Conservation (phyloP, 37 sponge, comb jelly and placozoan genomes). For the Geodia barretti region DNA sequence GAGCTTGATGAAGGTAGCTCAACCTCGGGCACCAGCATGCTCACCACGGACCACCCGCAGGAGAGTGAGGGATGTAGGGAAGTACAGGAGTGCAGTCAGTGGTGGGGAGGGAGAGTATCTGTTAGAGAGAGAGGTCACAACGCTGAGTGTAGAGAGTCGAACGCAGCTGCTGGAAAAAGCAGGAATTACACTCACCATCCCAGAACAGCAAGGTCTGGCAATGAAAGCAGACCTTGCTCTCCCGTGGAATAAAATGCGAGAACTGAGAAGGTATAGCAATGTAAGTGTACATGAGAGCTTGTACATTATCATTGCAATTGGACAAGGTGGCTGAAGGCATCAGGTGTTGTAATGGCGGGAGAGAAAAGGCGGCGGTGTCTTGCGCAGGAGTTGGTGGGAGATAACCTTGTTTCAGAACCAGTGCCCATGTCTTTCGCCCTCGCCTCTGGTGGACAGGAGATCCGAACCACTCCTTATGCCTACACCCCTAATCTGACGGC, state of each 20-base stretch:
- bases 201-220: background rate
- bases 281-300: background rate
- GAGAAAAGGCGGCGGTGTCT: background rate
- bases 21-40: no score
- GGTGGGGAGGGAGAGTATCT: no score
- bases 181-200: background rate
- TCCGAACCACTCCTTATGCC: conserved; percentile 22
- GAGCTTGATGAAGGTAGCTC: no score
- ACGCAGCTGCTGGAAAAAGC: background rate
- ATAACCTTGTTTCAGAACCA: background rate
- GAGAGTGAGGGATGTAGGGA: no score
- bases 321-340: conserved; percentile 25
- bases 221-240: conserved; percentile 4
- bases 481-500: conserved; percentile 14
- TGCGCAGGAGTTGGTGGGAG: background rate
- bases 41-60: no score
- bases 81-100: no score
- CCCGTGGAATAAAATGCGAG: background rate
- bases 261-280: background rate
- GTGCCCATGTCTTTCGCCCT: conserved; percentile 10
- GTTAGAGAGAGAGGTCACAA: no score
- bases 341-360: background rate
- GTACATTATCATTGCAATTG: no score
- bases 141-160: no score
- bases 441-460: conserved; percentile 9